These are phyloP conservation scores for Bruchidius siliquastri DNA, from an alignment of 2,888 invertebrate species.

Conservation along the genomic window DNA sequence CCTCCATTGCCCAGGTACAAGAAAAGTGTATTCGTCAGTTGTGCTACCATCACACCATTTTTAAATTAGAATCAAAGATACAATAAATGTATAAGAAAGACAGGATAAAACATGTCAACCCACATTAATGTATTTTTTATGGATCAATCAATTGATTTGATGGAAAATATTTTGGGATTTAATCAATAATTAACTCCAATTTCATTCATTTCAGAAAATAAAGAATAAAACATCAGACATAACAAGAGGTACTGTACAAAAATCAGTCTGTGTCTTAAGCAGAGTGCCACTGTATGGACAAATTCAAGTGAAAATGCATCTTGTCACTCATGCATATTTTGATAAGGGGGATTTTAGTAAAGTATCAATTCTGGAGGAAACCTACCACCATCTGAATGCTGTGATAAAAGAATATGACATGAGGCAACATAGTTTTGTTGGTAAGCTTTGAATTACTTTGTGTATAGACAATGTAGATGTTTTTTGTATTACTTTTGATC, in stretches of 20 bases:
- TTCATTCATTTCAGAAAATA: slow-evolving; percentile 64
- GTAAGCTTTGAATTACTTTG: slow-evolving; percentile 44
- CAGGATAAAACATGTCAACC: no score
- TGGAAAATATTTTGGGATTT: no score
- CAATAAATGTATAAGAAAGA: no score
- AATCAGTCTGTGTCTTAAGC: slow-evolving; percentile 94
- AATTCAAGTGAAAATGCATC: slow-evolving; percentile 88
- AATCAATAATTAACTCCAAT: no score
- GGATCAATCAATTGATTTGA: no score
- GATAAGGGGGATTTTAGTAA: slow-evolving; percentile 90
- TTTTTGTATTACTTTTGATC: no score
- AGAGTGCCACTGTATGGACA: slow-evolving; percentile 89
- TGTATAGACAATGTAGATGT: no score
- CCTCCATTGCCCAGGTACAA: no score
- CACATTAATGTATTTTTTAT: no score
- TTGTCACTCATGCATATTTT: slow-evolving; percentile 97
- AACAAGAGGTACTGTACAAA: slow-evolving; percentile 95
- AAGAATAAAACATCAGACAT: slow-evolving; percentile 90
- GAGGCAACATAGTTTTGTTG: slow-evolving; percentile 63
- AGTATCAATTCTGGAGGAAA: slow-evolving; percentile 83
- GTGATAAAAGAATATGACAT: slow-evolving; percentile 64
- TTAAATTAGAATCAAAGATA: no score
- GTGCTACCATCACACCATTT: no score
- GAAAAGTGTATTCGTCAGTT: no score
- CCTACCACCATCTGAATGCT: slow-evolving; percentile 85